Evolutionary conservation across 2,888 invertebrate genomes (phyloP), one percentile per base, ranked within the genome.

Genomic region (Chymomyza amoena): DNA sequence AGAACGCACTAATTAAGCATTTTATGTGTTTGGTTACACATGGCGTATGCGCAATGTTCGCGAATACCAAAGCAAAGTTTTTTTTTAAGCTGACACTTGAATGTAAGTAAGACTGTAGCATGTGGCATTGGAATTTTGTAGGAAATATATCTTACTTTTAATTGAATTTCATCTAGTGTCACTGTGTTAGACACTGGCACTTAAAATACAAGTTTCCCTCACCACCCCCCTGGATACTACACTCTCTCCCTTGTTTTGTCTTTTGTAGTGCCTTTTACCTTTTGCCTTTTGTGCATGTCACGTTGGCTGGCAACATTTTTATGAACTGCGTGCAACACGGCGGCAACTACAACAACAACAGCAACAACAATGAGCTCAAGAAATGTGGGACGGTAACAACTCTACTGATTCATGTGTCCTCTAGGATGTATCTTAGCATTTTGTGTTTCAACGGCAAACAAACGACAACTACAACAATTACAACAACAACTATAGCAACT

Each of bases 281-380:
- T 54, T 54, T 18, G 18, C 72, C 79, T 83, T 83, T 83, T 83
- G 83, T 83, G 83, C 85, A 83, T 79, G 86, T 83, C 83, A 83
- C 81, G 83, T 83, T 83, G 76, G 81, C 83, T 83, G 83, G 79
- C 83, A 83, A 83, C 81, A 83, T 85, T 83, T 83, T 83, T 83
- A 83, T 83, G 83, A 83, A 83, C 83, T 83, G 83, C 83, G 85
- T 85, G 83, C 83, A 81, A 66, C 72, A 62, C 36, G 32, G 45
- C 32, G 69, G 45, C 60, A 59, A 57, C 64, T 70, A 18, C 61
- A 54, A 18, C 20, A 68, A 60, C 65, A 65, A 51, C 64, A 32
- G 16, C n/a, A 52, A 20, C 50, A 60, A 63, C 39, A 72, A 61
- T 70, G 28, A 50, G 51, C 20, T 57, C 56, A 72, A 77, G 72